A percentile compares a stretch with the other conserved stretches of the same genome.
Conservation (phyloP, 2,888 invertebrate species). For the Drosophila setosimentum region DNA sequence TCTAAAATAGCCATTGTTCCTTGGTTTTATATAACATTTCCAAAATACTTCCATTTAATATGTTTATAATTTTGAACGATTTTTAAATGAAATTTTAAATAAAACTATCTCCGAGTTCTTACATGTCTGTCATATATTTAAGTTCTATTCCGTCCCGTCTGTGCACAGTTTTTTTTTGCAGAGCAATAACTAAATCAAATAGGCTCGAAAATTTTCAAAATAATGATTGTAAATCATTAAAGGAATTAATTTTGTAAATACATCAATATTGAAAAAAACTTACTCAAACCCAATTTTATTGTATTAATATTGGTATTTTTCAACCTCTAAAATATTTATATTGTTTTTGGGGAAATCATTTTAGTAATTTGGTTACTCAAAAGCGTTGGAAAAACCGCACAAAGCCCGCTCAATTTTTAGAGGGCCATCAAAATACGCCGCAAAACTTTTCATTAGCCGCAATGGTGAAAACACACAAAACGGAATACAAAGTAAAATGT, state of each 20-base stretch:
- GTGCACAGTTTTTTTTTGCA: not conserved
- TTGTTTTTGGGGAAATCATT: slow-evolving; percentile 16
- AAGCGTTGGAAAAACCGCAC: slow-evolving; percentile 10
- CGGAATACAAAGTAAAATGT: slow-evolving; percentile 31
- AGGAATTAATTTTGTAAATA: not conserved
- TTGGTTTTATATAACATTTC: not conserved
- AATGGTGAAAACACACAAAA: slow-evolving; percentile 47
- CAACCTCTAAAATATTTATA: slow-evolving; percentile 19
- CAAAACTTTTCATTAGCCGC: slow-evolving; percentile 57
- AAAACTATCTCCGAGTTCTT: too few species aligned
- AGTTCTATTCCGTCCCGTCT: too few species aligned
- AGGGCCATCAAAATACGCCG: slow-evolving; percentile 66
- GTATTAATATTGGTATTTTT: slow-evolving; percentile 1
- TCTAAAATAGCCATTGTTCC: not conserved
- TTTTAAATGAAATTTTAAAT: not conserved
- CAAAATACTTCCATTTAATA: not conserved
- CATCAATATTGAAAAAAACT: not conserved
- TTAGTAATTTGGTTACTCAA: slow-evolving; percentile 30
- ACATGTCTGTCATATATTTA: too few species aligned
- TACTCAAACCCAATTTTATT: not conserved
- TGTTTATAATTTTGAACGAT: not conserved
- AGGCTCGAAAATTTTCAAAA: not conserved
- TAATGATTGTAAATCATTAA: not conserved
- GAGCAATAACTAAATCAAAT: not conserved
- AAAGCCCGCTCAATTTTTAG: slow-evolving; percentile 41